Percentiles rank a stretch among this genome's conserved stretches.
phyloP scores from a whole-genome alignment of 2,888 invertebrate species.

The Aradus depressus region DNA sequence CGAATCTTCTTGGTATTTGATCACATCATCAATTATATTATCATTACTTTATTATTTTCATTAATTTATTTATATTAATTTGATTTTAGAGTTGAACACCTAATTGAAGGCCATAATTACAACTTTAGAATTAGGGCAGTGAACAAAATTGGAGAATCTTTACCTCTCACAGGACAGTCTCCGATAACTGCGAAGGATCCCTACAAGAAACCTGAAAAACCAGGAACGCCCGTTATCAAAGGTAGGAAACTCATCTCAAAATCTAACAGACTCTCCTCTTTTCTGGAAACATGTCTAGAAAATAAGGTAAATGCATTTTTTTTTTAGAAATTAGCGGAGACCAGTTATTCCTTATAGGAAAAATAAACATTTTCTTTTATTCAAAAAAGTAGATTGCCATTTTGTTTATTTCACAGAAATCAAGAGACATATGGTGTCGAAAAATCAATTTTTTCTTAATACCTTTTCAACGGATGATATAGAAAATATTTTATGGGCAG shows the following conservation, averaged over 20 bases:
- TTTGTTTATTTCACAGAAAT: too few species aligned
- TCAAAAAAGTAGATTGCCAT: too few species aligned
- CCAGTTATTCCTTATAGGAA: too few species aligned
- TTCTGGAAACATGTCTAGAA: not conserved
- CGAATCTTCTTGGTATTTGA: not conserved
- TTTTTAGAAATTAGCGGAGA: not conserved
- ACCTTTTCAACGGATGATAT: too few species aligned
- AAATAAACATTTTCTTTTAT: too few species aligned
- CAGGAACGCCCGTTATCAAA: slow-evolving; percentile 79
- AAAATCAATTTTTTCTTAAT: too few species aligned
- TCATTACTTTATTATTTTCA: not conserved
- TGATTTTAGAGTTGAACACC: slow-evolving; percentile 59
- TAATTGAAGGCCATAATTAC: slow-evolving; percentile 89
- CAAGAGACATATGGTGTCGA: too few species aligned
- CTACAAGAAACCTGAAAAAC: slow-evolving; percentile 80
- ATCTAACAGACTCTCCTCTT: too few species aligned
- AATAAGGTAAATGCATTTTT: not conserved
- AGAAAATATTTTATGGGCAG: too few species aligned
- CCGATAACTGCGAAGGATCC: slow-evolving; percentile 90
- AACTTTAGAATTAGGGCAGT: slow-evolving; percentile 89
- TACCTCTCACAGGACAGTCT: slow-evolving; percentile 66
- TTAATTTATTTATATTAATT: not conserved
- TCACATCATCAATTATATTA: not conserved
- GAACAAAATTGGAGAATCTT: slow-evolving; percentile 86
- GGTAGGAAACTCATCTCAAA: too few species aligned